These are phyloP conservation scores for Chiloscyllium punctatum DNA, from an alignment of 2,797 vertebrate genomes.

Conservation along the genomic window DNA sequence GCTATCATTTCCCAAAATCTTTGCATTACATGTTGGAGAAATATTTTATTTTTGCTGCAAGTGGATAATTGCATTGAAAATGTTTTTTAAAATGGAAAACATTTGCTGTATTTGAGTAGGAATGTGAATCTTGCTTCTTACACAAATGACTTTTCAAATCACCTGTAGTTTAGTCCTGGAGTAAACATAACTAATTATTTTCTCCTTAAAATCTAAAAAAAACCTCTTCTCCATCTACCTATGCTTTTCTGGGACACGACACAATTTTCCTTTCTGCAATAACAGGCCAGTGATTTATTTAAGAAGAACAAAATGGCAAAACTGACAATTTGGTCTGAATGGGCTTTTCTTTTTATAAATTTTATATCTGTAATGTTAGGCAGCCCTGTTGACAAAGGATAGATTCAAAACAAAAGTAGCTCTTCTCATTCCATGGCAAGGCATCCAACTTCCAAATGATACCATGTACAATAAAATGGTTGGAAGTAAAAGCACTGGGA, in stretches of 20 bases:
- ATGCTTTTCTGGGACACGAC: background rate
- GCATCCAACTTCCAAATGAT: background rate
- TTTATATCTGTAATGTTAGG: background rate
- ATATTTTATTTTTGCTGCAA: background rate
- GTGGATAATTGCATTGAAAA: background rate
- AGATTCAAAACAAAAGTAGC: background rate
- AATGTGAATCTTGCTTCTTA: background rate
- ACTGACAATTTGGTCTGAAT: background rate
- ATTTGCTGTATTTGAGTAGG: too few relatives aligned
- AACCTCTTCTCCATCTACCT: background rate
- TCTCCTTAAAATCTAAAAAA: background rate
- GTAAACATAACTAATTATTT: background rate
- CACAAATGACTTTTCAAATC: background rate
- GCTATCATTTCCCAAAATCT: background rate
- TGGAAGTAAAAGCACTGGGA: background rate
- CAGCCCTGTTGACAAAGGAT: background rate
- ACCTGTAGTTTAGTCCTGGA: background rate
- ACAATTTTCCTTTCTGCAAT: background rate
- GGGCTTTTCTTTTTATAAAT: background rate
- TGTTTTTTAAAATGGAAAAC: too few relatives aligned
- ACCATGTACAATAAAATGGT: background rate
- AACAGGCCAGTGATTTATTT: background rate
- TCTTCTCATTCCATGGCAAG: background rate
- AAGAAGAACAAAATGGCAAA: background rate
- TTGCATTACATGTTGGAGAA: background rate